phyloP scores from a whole-genome alignment of 1,140 invertebrate genomes.

The Acromyrmex echinatior region DNA sequence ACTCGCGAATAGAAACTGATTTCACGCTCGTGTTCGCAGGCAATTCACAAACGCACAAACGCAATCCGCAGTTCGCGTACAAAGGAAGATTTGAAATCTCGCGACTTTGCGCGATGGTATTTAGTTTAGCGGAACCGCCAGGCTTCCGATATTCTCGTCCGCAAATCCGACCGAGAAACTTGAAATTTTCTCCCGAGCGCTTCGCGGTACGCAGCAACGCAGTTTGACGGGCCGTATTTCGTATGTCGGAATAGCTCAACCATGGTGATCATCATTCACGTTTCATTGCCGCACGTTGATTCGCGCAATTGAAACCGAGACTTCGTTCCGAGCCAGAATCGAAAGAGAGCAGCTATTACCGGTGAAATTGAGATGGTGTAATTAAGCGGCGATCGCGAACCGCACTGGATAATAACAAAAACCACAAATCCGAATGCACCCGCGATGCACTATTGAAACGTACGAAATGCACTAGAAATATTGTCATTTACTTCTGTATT shows the following conservation, averaged over 20 bases:
- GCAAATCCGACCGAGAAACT: slow-evolving; percentile 62
- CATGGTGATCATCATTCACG: slow-evolving; percentile 61
- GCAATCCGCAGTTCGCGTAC: not conserved
- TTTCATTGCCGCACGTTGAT: slow-evolving; percentile 40
- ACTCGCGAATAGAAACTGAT: slow-evolving; percentile 23
- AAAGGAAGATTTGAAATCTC: slow-evolving; percentile 60
- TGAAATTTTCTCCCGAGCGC: slow-evolving; percentile 67
- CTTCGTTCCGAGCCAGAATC: slow-evolving; percentile 47
- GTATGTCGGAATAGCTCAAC: slow-evolving; percentile 49
- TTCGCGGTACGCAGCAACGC: slow-evolving; percentile 49
- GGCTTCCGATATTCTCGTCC: slow-evolving; percentile 49
- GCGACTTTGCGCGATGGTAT: slow-evolving; percentile 63
- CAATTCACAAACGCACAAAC: slow-evolving; percentile 16
- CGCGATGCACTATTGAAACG: slow-evolving; percentile 4
- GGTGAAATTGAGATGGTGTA: slow-evolving; percentile 50
- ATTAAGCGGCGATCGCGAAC: slow-evolving; percentile 55
- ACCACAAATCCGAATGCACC: slow-evolving; percentile 36
- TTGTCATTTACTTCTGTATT: not conserved
- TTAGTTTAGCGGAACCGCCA: slow-evolving; percentile 58
- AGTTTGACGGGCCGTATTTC: slow-evolving; percentile 69
- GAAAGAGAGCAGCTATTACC: slow-evolving; percentile 48
- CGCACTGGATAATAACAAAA: slow-evolving; percentile 45
- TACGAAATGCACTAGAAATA: not conserved
- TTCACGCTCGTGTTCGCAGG: not conserved
- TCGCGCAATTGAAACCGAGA: slow-evolving; percentile 67